phyloP scores from a whole-genome alignment of 2,888 invertebrate species.

The Nomada lathburiana region DNA sequence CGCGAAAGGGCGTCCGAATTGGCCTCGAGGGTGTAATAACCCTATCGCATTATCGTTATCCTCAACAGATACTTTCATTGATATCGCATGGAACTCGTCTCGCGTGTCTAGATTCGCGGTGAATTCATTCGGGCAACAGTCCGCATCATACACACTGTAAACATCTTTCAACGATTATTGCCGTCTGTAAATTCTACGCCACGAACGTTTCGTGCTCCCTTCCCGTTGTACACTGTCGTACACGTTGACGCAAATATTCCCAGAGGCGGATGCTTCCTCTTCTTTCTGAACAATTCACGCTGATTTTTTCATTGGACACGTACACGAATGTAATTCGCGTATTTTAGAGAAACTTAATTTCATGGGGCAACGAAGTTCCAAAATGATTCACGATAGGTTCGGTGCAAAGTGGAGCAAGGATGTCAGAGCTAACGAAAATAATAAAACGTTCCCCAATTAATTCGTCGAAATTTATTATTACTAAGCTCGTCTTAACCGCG shows the following conservation, averaged over 20 bases:
- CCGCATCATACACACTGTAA: constrained; percentile 15
- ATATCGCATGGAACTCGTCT: constrained; percentile 48
- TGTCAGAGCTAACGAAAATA: too few species aligned
- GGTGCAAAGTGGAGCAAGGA: too few species aligned
- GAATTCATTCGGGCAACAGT: constrained; percentile 16
- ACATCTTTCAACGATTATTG: constrained; percentile 38
- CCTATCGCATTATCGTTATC: constrained; percentile 70
- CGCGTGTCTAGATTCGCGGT: constrained; percentile 29
- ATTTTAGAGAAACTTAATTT: background rate
- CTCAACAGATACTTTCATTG: constrained; percentile 67
- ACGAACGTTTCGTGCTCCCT: constrained; percentile 20
- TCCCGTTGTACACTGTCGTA: background rate
- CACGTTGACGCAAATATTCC: constrained; percentile 11
- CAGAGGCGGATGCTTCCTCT: background rate
- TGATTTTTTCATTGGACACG: too few species aligned
- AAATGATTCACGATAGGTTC: too few species aligned
- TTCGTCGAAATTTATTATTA: too few species aligned
- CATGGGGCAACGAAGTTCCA: too few species aligned
- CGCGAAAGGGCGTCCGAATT: constrained; percentile 57
- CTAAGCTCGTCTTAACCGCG: too few species aligned
- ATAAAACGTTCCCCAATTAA: too few species aligned
- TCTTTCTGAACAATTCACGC: background rate
- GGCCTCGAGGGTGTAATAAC: constrained; percentile 66
- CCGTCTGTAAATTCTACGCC: constrained; percentile 30
- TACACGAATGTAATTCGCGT: background rate